phyloP scores from a whole-genome alignment of 64 coral and sea anemone genomes.

The Actinia equina region DNA sequence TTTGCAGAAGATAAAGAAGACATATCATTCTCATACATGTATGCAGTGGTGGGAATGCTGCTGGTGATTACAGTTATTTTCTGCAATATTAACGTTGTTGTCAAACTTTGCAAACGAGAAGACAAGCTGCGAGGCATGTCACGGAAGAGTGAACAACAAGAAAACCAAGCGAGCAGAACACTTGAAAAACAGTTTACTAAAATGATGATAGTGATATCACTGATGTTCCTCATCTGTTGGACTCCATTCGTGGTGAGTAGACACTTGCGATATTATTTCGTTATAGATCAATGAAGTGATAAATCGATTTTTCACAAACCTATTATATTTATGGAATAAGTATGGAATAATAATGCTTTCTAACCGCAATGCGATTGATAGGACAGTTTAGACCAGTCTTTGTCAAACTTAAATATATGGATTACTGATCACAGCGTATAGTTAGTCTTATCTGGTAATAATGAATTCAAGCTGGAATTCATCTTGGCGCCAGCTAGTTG shows the following conservation, averaged over 20 bases:
- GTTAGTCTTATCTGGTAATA: too few species aligned
- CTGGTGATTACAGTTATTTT: conserved; percentile 58
- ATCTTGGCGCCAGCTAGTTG: too few species aligned
- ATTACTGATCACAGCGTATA: too few species aligned
- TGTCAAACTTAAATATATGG: too few species aligned
- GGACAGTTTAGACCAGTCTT: too few species aligned
- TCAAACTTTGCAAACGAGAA: conserved; percentile 45
- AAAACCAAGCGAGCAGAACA: background rate
- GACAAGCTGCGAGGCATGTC: background rate
- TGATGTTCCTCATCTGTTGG: conserved; percentile 75
- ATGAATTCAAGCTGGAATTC: too few species aligned
- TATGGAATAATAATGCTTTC: too few species aligned
- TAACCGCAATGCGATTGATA: too few species aligned
- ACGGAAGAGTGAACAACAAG: conserved; percentile 6
- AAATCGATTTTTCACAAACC: background rate
- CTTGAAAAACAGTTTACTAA: conserved; percentile 74
- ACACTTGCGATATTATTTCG: background rate
- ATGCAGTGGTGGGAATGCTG: conserved; percentile 46
- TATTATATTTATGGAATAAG: too few species aligned
- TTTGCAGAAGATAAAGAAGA: conserved; percentile 55
- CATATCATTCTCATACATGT: conserved; percentile 55
- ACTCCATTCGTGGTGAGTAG: conserved; percentile 75
- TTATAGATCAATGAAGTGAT: background rate
- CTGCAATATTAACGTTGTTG: conserved; percentile 72
- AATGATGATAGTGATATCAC: conserved; percentile 82